These are phyloP conservation scores for Diadromus collaris DNA, from an alignment of 2,888 invertebrate species.

Conservation along the genomic window DNA sequence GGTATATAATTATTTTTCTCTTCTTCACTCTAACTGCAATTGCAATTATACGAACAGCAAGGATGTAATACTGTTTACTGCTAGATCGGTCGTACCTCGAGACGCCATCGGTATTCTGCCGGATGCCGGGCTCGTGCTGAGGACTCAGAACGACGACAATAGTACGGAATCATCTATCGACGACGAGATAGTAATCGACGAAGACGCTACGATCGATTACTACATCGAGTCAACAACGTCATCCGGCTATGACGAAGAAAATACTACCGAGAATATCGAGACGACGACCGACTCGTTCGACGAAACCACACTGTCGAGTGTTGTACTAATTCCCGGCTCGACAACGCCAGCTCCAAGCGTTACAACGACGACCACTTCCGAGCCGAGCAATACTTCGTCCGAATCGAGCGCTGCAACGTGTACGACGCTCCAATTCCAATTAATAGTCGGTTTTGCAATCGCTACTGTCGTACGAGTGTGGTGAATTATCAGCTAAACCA, in stretches of 20 bases:
- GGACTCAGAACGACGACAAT: neutral
- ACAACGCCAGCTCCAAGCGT: neutral
- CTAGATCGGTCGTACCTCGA: conserved; percentile 10
- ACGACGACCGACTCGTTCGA: neutral
- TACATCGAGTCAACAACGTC: neutral
- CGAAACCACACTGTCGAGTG: neutral
- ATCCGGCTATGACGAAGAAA: neutral
- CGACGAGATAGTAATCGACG: neutral
- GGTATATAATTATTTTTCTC: conserved; percentile 5
- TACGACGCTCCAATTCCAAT: neutral
- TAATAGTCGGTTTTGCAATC: conserved; percentile 1
- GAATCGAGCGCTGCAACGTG: neutral
- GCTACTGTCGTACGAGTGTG: neutral
- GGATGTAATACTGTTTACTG: conserved; percentile 4
- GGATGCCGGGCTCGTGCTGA: conserved; percentile 31
- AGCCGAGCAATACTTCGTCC: neutral
- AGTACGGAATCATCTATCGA: neutral
- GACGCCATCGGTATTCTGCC: conserved; percentile 14
- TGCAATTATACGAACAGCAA: neutral
- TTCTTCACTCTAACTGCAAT: neutral
- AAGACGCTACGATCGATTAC: neutral
- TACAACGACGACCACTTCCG: neutral
- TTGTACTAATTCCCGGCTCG: neutral
- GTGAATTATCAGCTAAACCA: neutral
- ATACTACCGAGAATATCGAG: neutral